Evolutionary conservation across 2,797 vertebrate genomes (phyloP), one percentile per base, ranked within the genome.

Genomic region (Iguana delicatissima): DNA sequence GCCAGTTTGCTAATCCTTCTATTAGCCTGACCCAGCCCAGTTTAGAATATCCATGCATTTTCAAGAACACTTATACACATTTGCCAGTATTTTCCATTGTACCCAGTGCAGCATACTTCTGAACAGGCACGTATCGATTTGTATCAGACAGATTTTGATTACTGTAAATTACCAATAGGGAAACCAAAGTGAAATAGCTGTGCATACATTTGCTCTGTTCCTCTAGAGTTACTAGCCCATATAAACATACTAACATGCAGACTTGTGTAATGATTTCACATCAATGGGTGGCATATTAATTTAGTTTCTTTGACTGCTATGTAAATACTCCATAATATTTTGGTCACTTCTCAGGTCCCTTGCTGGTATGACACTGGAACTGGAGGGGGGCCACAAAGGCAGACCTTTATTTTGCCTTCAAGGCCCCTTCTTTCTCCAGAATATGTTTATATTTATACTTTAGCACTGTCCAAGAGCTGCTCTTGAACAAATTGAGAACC

Each of bases 401-500:
- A 86, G 46, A 80, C 22, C 35, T 86, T 8, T 74, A 8, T 32
- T 62, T 2, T 80, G 38, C 55, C 24, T 38, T 80, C 62, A n/a
- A 69, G 22, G 16, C 67, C 35, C 55, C 35, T 35, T 18, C 5
- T 7, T 46, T 6, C 67, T 52, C 7, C n/a, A 14, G 4, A 64
- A 32, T 32, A 72, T 5, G 9, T 62, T 29, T 79, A 29, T 52
- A 80, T 81, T 86, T 38, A 57, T 18, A 64, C 29, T 76, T 50
- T 14, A 69, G 50, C 32, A n/a, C 26, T 35, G 10, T 64, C n/a
- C 64, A 57, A 73, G 50, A 73, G 80, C 52, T 42, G 52, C 8
- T 74, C 52, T 46, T 73, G 76, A 86, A 18, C 29, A 50, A 74
- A 20, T 38, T 89, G 89, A 42, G 9, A 86, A 86, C 84, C 20